Evolutionary conservation across 2,888 invertebrate genomes (phyloP), one percentile per base, ranked within the genome.

Genomic region (Spicauda simplicius): DNA sequence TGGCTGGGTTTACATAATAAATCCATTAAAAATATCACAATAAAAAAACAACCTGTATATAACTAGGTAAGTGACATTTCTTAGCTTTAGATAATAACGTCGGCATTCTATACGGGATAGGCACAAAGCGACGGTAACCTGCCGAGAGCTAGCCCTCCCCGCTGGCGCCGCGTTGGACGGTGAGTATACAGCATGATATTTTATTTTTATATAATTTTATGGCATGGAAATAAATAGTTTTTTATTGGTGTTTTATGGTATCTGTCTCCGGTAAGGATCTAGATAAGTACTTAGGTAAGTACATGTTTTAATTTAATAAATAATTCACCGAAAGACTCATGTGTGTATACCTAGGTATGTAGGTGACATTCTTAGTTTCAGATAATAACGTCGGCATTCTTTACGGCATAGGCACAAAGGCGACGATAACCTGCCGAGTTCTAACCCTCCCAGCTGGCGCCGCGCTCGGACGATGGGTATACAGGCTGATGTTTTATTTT

Each of bases 51-150:
- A 37, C 12, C 12, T 37, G 37, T 37, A 37, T 37, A 37, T 12
- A 12, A 11, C 1, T 37, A 37, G 37, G 1, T 37, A 37, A 37
- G 37, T 37, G 45, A 45, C 45, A 45, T 45, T 45, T 45, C n/a
- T 45, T 45, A n/a, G n/a, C 45, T 45, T 45, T 45, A 45, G n/a
- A n/a, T 45, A 45, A 14, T n/a, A n/a, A 45, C 45, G 14, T 45
- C n/a, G 45, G 45, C 45, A 12, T 14, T 45, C 45, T 45, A 45
- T n/a, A 14, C 45, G 45, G 45, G 45, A 45, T 45, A 45, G 45
- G 45, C n/a, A 45, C 45, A 45, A 45, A 45, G n/a, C 45, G 45
- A n/a, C 45, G 45, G 45, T 45, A 45, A 45, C 45, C 45, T 45
- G 45, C 45, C 45, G 45, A 45, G 45, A 45, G 45, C 45, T n/a